Evolutionary conservation across 2,888 invertebrate genomes (phyloP), one percentile per base, ranked within the genome.

Genomic region (Mylabris sibirica): DNA sequence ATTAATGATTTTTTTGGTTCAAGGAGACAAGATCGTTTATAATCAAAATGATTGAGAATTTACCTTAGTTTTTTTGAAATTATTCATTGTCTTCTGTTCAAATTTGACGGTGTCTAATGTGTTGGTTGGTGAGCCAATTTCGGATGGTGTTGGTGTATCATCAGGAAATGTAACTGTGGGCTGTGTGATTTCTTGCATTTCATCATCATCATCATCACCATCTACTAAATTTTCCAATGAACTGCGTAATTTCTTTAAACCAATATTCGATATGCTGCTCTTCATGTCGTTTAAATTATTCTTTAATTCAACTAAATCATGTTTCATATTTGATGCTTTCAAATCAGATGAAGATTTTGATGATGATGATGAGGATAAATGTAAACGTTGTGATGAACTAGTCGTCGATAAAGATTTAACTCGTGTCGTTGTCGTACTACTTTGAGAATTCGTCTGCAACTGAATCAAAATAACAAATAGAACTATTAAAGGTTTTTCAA

Each of bases 201-300:
- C 78, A 44, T 81, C 77, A 60, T 88, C 88, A 44, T 81, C 77
- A 60, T 88, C 88, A 75, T 86, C 85, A 79, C 87, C 87, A 82
- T 93, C 93, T 68, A 93, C 92, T 77, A 94, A 89, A 81, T 93
- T 93, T 84, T 94, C 94, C 87, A 93, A 88, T 71, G 93, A 93
- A 81, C 88, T 92, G 79, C 91, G 88, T 76, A 93, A 84, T 66
- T 80, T 79, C 66, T 79, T 77, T 59, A 80, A 65, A 38, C 75
- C 74, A 63, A 68, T 74, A 60, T 70, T 77, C 53, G 80, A 74
- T 24, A 93, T 87, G 79, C 78, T 79, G 70, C 91, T 94, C 86
- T 93, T 94, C 91, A 95, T 94, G 87, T 95, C 94, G 72, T 93
- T 92, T 85, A 95, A 93, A 81, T 93, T 93, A 83, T 92, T 93